Percentiles rank a stretch among this genome's conserved stretches.
phyloP scores from a whole-genome alignment of 64 coral and sea anemone genomes.

The Anthopleura sola region DNA sequence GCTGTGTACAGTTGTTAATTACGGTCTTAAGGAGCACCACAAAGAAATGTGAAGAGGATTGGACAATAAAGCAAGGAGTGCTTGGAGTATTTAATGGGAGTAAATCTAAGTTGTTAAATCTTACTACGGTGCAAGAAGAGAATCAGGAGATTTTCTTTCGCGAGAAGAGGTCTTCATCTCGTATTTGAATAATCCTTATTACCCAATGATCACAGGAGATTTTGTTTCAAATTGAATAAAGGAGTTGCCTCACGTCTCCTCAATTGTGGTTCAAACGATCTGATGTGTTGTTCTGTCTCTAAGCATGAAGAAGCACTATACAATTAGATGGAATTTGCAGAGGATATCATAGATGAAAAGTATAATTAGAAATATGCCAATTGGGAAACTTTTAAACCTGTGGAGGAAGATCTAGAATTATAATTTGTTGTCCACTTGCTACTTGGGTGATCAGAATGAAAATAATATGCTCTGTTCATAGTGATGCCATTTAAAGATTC shows the following conservation, averaged over 20 bases:
- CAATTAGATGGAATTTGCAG: neutral
- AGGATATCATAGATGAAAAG: neutral
- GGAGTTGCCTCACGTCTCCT: neutral
- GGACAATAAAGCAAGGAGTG: slow-evolving; percentile 6
- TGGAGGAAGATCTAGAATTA: neutral
- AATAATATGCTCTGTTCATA: neutral
- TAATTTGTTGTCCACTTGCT: neutral
- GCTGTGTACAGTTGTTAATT: neutral
- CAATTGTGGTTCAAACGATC: neutral
- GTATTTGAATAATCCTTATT: neutral
- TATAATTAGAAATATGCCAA: neutral
- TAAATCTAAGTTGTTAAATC: slow-evolving; percentile 4
- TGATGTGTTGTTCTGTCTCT: neutral
- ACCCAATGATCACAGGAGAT: neutral
- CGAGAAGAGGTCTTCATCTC: neutral
- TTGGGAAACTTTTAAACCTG: neutral
- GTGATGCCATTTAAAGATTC: neutral
- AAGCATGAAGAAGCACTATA: neutral
- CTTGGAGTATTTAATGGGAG: slow-evolving; percentile 15
- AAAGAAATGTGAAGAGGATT: neutral
- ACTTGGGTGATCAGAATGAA: neutral
- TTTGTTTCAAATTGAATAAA: neutral
- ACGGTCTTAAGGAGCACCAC: neutral
- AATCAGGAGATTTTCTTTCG: neutral
- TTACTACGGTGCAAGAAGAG: slow-evolving; percentile 1